Conservation (phyloP, 2,797 vertebrate genomes). For the Salmo trutta region DNA sequence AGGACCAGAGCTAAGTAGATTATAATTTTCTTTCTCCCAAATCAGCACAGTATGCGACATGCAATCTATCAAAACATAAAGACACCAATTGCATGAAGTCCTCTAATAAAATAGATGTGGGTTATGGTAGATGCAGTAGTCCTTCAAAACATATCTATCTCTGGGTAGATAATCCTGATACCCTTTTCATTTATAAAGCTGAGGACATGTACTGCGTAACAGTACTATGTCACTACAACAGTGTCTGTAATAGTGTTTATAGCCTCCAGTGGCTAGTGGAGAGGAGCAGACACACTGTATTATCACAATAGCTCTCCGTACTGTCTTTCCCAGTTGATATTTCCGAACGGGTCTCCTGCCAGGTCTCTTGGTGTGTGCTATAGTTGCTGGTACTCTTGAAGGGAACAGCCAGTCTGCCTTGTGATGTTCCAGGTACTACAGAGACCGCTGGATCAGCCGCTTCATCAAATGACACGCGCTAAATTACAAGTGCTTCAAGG, state of each 20-base stretch:
- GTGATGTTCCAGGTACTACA: slow-evolving; percentile 94
- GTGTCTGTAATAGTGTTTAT: neutral
- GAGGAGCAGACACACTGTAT: slow-evolving; percentile 29
- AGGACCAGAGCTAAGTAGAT: slow-evolving; percentile 73
- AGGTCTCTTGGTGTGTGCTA: neutral
- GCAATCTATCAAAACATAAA: slow-evolving; percentile 73
- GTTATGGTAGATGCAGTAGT: slow-evolving; percentile 54
- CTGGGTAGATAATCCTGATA: slow-evolving; percentile 60
- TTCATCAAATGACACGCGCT: slow-evolving; percentile 99
- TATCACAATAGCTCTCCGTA: slow-evolving; percentile 30
- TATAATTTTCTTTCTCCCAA: slow-evolving; percentile 70
- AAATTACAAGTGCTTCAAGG: slow-evolving; percentile 99
- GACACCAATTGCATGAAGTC: slow-evolving; percentile 61
- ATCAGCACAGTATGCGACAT: slow-evolving; percentile 67
- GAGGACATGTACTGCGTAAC: neutral
- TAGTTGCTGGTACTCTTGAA: neutral
- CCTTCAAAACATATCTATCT: slow-evolving; percentile 71
- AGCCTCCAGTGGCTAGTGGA: neutral
- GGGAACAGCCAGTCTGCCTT: slow-evolving; percentile 72
- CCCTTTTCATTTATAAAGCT: neutral
- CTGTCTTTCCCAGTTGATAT: slow-evolving; percentile 36
- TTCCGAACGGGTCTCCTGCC: slow-evolving; percentile 50
- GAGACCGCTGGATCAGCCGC: slow-evolving; percentile 94
- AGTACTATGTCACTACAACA: neutral
- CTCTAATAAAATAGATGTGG: slow-evolving; percentile 61